phyloP scores from a whole-genome alignment of 1,140 invertebrate genomes.

The Pseudoatta argentina region DNA sequence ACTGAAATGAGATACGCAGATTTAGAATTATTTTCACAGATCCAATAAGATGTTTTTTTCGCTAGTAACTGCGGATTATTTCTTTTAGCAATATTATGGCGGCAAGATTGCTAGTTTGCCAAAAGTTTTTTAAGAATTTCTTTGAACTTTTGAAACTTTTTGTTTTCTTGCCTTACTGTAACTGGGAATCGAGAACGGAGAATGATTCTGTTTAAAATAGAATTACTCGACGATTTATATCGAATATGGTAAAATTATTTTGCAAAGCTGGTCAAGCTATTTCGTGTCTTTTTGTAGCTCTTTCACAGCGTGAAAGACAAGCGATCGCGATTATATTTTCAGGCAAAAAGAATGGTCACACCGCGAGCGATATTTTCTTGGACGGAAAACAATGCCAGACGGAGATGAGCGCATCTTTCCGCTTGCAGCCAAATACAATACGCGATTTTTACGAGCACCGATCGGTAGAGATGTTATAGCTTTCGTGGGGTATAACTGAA shows the following conservation, averaged over 20 bases:
- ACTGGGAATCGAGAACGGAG: background rate
- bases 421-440: constrained; percentile 74
- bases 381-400: constrained; percentile 62
- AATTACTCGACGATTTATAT: background rate
- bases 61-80: background rate
- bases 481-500: constrained; percentile 57
- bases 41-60: background rate
- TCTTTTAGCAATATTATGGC: constrained; percentile 3
- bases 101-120: background rate
- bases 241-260: background rate
- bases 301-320: background rate
- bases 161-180: background rate
- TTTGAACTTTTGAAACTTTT: background rate
- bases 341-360: constrained; percentile 37
- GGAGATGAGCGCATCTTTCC: constrained; percentile 72
- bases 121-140: background rate
- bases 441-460: constrained; percentile 72
- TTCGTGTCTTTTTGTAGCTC: background rate
- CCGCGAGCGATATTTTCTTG: constrained; percentile 40
- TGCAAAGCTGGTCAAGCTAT: background rate
- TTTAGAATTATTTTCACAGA: background rate
- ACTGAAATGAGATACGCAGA: background rate
- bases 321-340: constrained; percentile 16
- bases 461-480: constrained; percentile 56
- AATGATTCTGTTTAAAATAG: background rate